Evolutionary conservation across 30 jellyfish, hydroid and myxozoan genomes (phyloP), one percentile per base, ranked within the genome.

Genomic region (Chrysaora quinquecirrha): DNA sequence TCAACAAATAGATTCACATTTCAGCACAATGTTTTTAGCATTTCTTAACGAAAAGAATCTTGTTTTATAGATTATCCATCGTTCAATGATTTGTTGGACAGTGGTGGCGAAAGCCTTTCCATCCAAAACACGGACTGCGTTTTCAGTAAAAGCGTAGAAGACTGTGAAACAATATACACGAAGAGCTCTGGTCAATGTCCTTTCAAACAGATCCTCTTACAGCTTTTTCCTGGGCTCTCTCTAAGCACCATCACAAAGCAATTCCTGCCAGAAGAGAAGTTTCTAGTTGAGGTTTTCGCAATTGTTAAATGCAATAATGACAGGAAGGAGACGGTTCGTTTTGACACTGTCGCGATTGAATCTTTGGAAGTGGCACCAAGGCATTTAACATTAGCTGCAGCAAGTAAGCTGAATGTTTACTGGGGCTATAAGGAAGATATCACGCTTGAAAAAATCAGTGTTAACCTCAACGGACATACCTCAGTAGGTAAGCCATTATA

Each of bases 401-500:
- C 30, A 16, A 78, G 72, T 31, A 19, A 48, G 0, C 63, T 78
- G 18, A 27, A 12, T 1, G 6, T 67, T 21, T 33, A 56, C n/a
- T 78, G 89, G 89, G 60, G 21, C 12, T 25, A 66, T 14, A 61
- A 30, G 33, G 56, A 22, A 20, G 24, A 63, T 6, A 18, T 78
- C 32, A 46, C 64, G n/a, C 56, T 48, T 7, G 72, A 34, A 73
- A 35, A 34, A 32, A 46, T 78, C 1, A 76, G 38, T 25, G 80
- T 78, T 30, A 66, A 65, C 14, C 69, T 78, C 19, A 64, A 62
- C 1, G 89, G 89, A 63, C 47, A 43, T 25, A 78, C 89, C 0
- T 61, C 89, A 1, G 20, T 78, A 7, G 89, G 89, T 78, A 46
- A 24, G n/a, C n/a, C n/a, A n/a, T n/a, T n/a, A n/a, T n/a, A n/a